Conservation (phyloP, 2,113 vertebrate genomes). For the Tamias sibiricus region DNA sequence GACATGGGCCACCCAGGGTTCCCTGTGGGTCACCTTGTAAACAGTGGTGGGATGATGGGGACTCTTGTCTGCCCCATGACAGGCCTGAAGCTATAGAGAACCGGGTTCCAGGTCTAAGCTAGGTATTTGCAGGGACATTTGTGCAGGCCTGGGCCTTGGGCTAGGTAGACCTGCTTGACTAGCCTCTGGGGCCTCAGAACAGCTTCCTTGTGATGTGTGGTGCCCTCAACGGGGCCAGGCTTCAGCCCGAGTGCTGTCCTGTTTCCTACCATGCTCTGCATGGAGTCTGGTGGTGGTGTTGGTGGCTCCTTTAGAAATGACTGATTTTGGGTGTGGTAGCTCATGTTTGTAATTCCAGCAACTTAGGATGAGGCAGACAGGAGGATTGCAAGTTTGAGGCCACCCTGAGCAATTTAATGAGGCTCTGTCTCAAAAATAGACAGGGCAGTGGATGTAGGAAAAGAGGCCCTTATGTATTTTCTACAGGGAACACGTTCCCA, state of each 20-base stretch:
- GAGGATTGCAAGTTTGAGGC: no score
- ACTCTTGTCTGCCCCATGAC: not conserved
- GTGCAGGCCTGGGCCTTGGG: not conserved
- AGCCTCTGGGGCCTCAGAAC: not conserved
- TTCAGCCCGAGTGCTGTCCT: not conserved
- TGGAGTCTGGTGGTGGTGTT: not conserved
- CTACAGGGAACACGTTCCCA: no score
- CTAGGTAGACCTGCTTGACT: not conserved
- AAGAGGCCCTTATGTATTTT: no score
- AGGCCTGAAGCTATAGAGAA: not conserved
- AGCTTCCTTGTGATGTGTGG: fast-evolving
- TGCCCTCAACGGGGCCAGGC: not conserved
- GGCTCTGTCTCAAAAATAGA: no score
- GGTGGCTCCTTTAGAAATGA: not conserved
- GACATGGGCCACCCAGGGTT: not conserved
- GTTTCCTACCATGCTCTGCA: not conserved
- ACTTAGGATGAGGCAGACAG: no score
- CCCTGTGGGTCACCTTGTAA: not conserved
- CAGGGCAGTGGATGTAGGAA: no score
- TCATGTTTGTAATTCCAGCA: no score
- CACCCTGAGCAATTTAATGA: no score
- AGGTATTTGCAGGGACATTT: not conserved
- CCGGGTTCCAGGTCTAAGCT: not conserved
- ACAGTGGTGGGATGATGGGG: not conserved
- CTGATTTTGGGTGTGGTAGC: no score